Percentiles rank a stretch among this genome's conserved stretches.
phyloP scores from a whole-genome alignment of 2,113 vertebrate species.

The western clawed frog (Xenopus tropicalis) region DNA sequence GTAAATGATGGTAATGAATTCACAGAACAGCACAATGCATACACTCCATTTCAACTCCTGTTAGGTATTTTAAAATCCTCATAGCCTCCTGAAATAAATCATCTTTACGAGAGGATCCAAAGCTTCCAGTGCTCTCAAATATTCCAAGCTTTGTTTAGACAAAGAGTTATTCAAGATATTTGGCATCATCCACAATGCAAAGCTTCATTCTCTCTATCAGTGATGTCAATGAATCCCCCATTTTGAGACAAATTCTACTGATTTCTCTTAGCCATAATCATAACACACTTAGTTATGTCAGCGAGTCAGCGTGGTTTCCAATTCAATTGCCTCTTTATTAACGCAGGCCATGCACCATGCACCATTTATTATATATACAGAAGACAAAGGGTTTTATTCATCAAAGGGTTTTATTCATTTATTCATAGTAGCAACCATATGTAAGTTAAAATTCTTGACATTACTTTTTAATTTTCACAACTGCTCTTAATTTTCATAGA shows the following conservation, averaged over 20 bases:
- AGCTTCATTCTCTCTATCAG: not conserved
- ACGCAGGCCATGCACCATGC: no score
- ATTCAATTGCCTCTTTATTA: not conserved
- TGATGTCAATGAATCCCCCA: constrained; percentile 13
- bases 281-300: constrained; percentile 8
- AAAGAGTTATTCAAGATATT: constrained; percentile 24
- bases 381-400: no score
- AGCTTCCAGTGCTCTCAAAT: not conserved
- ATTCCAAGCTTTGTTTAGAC: constrained; percentile 6
- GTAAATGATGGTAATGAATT: not conserved
- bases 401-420: no score
- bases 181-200: constrained; percentile 20
- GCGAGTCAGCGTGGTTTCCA: not conserved
- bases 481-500: no score
- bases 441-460: no score
- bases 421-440: no score
- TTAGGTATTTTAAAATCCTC: not conserved
- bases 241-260: constrained; percentile 11
- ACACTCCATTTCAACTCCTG: not conserved
- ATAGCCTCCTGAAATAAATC: not conserved
- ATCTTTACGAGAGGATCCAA: not conserved
- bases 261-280: constrained; percentile 6
- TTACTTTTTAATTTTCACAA: no score
- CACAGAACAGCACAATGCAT: not conserved
- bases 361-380: no score